Conservation (phyloP, 2,888 invertebrate species). For the Heteropelma amictum region DNA sequence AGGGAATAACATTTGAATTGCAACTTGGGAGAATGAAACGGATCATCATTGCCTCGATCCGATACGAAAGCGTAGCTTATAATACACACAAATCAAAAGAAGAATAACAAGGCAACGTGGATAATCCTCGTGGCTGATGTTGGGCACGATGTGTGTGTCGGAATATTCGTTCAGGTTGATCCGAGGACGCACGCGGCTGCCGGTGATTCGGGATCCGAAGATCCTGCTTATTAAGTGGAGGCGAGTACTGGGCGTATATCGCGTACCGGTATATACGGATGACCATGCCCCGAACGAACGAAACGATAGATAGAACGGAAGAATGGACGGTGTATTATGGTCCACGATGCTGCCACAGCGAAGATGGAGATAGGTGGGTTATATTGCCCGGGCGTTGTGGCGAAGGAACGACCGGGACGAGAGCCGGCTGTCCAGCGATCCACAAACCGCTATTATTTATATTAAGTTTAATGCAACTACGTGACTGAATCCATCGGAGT, state of each 20-base stretch:
- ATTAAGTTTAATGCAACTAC: constrained; percentile 79
- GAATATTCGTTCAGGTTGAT: constrained; percentile 48
- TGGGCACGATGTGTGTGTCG: constrained; percentile 1
- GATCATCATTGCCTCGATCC: constrained; percentile 4
- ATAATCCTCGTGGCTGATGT: constrained; percentile 39
- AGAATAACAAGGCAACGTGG: constrained; percentile 13
- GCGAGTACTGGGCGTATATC: constrained; percentile 64
- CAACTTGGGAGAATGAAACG: background rate
- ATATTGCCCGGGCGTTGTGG: constrained; percentile 7
- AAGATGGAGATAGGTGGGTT: constrained; percentile 76
- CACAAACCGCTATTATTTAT: constrained; percentile 78
- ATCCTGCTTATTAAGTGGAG: constrained; percentile 78
- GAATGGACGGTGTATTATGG: constrained; percentile 72
- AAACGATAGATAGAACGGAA: constrained; percentile 49
- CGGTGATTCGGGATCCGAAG: constrained; percentile 71
- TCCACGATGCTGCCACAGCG: constrained; percentile 64
- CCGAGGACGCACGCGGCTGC: constrained; percentile 66
- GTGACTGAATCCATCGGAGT: constrained; percentile 75
- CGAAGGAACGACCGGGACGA: constrained; percentile 28
- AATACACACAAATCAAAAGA: background rate
- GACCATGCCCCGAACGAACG: constrained; percentile 43
- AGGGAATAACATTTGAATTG: background rate
- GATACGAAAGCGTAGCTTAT: constrained; percentile 7
- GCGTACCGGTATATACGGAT: constrained; percentile 46
- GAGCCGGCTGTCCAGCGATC: constrained; percentile 63